These are phyloP conservation scores for Tinamus major DNA, from an alignment of 2,797 vertebrate genomes.

Conservation along the genomic window DNA sequence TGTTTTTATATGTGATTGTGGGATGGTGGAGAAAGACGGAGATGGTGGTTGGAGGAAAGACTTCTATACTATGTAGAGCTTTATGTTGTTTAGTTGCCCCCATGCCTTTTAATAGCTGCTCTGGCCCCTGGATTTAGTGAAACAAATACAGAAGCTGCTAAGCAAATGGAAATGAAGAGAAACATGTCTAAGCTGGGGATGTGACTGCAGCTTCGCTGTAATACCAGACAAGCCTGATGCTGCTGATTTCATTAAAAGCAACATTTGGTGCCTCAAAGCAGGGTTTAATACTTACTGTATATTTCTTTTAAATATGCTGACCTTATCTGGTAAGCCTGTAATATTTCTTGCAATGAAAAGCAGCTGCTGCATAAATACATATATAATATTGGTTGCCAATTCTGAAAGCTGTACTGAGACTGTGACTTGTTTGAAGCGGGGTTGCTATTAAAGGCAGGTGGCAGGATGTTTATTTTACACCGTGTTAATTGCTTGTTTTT, in stretches of 20 bases:
- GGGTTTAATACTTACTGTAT: conserved; percentile 68
- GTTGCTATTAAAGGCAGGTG: conserved; percentile 71
- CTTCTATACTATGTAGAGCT: neutral
- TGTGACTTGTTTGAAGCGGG: conserved; percentile 62
- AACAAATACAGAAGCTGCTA: conserved; percentile 54
- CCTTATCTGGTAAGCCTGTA: conserved; percentile 73
- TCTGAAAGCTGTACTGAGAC: conserved; percentile 56
- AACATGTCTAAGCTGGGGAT: conserved; percentile 48
- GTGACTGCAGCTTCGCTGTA: conserved; percentile 48
- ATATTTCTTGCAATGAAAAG: conserved; percentile 69
- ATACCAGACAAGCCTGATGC: conserved; percentile 56
- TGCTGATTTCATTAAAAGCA: conserved; percentile 71
- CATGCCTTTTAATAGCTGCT: conserved; percentile 15
- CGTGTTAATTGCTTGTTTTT: conserved; percentile 77
- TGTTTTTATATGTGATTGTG: neutral
- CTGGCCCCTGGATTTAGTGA: conserved; percentile 18
- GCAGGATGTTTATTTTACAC: conserved; percentile 75
- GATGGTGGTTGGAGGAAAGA: neutral
- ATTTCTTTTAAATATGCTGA: conserved; percentile 62
- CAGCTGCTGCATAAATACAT: conserved; percentile 76
- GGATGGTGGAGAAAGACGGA: neutral
- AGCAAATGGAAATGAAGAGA: conserved; percentile 54
- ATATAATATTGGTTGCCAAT: conserved; percentile 65
- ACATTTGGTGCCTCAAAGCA: conserved; percentile 52
- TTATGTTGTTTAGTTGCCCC: neutral